Base-by-base conservation (phyloP, 2,797 vertebrate species). In the Pygocentrus nattereri region DNA sequence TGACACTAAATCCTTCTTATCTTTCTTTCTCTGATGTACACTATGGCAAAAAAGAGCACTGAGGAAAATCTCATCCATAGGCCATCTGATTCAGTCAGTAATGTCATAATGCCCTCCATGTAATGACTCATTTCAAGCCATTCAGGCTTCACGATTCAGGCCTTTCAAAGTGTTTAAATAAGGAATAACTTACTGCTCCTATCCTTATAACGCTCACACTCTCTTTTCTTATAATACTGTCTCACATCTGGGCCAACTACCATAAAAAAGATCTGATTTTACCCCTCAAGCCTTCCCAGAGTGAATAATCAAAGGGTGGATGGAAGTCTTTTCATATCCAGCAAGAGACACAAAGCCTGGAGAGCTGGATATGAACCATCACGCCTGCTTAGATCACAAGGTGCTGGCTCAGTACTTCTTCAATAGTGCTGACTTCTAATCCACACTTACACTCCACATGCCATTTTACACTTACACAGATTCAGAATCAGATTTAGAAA, bases 21-120 rank as follows among this genome's bases (percentile, higher is more conserved):
- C 58, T 25, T 49, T 25, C n/a, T 74, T n/a, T 34, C 13, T 19
- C 27, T 25, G 50, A 81, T 76, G 23, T 25, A 19, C 23, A 8
- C n/a, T 30, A 69, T 30, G 49, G 21, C 69, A 25, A 38, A 30
- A 61, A 23, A 27, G 3, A 58, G 15, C 18, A 19, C 38, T 44
- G 15, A 15, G 21, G 2, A 50, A 50, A 47, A 56, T 47, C 16
- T 5, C 21, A 71, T 49, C 71, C 5, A 3, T 30, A 64, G 47
- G 44, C 34, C 68, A 25, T 70, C 2, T 81, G 56, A 81, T 70
- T 64, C 30, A 62, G 25, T 6, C 54, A 15, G 12, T 38, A 59
- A 54, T 81, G 80, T 70, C 64, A 64, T n/a, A 64, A 76, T 64
- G 80, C 50, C 80, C 72, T 50, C 23, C 0, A 41, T n/a, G 30